Evolutionary conservation across 2,797 vertebrate genomes (phyloP).

Genomic region (Phrynocephalus forsythii): DNA sequence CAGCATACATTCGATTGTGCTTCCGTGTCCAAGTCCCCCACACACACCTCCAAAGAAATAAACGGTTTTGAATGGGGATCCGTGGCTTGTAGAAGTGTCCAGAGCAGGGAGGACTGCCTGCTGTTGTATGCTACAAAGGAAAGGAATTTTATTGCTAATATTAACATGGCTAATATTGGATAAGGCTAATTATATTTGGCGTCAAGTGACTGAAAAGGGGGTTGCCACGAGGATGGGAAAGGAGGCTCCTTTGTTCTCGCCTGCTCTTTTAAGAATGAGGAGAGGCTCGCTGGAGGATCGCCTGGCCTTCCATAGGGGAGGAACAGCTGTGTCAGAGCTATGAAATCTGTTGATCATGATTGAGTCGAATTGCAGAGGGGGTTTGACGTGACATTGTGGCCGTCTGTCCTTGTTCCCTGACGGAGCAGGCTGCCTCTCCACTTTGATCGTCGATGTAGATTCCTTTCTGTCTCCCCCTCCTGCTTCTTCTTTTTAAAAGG

Average conservation of each 20-base stretch:
- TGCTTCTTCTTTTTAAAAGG: not conserved
- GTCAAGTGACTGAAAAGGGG: constrained; percentile 48
- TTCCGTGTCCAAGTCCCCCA: not conserved
- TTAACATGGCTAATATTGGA: constrained; percentile 57
- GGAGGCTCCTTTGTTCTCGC: constrained; percentile 47
- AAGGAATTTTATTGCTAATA: constrained; percentile 50
- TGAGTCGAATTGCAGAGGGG: constrained; percentile 53
- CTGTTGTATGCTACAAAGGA: not conserved
- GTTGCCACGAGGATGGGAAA: constrained; percentile 27
- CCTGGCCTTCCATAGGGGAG: constrained; percentile 44
- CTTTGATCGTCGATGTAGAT: constrained; percentile 44
- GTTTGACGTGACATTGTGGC: constrained; percentile 42
- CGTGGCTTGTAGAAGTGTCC: not conserved
- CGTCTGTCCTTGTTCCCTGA: constrained; percentile 53
- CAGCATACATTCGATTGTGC: too few relatives aligned
- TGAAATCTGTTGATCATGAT: constrained; percentile 44
- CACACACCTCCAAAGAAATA: too few relatives aligned
- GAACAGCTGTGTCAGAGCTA: constrained; percentile 50
- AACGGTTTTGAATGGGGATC: not conserved
- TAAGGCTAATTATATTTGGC: constrained; percentile 53
- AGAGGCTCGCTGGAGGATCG: constrained; percentile 30
- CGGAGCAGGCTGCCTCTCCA: constrained; percentile 45
- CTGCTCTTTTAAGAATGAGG: constrained; percentile 33
- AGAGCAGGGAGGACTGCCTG: accelerated
- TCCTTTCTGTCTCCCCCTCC: not conserved